Evolutionary conservation across 2,888 invertebrate genomes (phyloP).

Genomic region (Cantharis nigra): DNA sequence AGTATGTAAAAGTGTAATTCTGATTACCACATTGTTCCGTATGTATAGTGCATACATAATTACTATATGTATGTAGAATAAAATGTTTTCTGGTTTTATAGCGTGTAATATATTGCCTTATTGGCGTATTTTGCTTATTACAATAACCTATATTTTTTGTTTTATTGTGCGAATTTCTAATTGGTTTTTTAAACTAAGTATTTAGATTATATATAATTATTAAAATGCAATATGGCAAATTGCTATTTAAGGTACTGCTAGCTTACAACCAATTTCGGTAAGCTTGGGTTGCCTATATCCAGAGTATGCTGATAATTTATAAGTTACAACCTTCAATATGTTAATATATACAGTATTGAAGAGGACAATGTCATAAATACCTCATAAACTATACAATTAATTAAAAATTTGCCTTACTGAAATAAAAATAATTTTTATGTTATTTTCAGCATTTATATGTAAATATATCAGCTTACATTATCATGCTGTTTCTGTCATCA

Average conservation of each 20-base stretch:
- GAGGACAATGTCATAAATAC: neutral
- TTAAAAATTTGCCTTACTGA: neutral
- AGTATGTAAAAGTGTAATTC: neutral
- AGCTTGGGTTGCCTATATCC: neutral
- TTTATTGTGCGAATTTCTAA: neutral
- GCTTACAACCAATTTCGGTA: neutral
- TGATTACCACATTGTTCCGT: neutral
- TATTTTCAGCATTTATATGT: neutral
- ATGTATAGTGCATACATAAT: no score
- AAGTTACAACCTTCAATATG: neutral
- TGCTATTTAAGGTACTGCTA: neutral
- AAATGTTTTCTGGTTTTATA: neutral
- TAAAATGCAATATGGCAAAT: neutral
- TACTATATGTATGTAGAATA: no score
- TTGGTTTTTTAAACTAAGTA: neutral
- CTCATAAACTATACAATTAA: neutral
- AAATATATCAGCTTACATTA: conserved; percentile 37
- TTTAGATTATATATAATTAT: no score
- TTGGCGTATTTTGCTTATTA: neutral
- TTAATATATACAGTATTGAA: neutral
- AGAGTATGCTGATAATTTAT: neutral
- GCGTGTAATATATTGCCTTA: neutral
- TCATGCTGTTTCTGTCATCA: conserved; percentile 47
- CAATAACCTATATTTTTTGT: neutral
- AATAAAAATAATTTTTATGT: neutral